Evolutionary conservation across 2,113 vertebrate species (phyloP), one percentile per base, ranked within the genome.

Genomic region (Boleophthalmus pectinirostris): DNA sequence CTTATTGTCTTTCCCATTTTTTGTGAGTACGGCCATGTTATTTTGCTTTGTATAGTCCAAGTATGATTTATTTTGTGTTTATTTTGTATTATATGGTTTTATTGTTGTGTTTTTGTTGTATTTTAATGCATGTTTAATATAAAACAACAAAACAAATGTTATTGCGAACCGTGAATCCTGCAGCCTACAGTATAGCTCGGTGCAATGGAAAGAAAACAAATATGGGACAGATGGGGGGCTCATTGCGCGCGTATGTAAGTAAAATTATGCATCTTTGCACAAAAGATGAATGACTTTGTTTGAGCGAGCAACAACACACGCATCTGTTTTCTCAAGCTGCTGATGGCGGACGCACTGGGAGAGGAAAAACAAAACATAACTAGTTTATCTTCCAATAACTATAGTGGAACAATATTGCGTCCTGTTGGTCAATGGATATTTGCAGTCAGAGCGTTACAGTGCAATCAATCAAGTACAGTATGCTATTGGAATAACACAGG

Each of bases 141-240:
- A 51, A 16, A 54, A 54, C 7, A n/a, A 54, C 49, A n/a, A 54
- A 38, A 43, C 33, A 21, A n/a, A 64, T 21, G 61, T n/a, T 38
- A 64, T n/a, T 64, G 61, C 20, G 54, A 54, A 68, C 33, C n/a
- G 45, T 68, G 14, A 49, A 58, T 75, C 66, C 53, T 35, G 38
- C 61, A 18, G 46, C 61, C 1, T 24, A 66, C 23, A 35, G 65
- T 56, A 8, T 35, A 35, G 45, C 46, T 35, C 1, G 25, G 24
- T 21, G 67, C 74, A 69, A 71, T 2, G 23, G 56, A 64, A 33
- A n/a, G 9, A 60, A 24, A 23, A 51, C 47, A 72, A 75, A 68
- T 47, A 66, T 61, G 65, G 57, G 63, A 24, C 53, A 83, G 5
- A 75, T 75, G 71, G 46, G 72, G 53, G 35, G 77, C 68, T 15